Evolutionary conservation across 2,797 vertebrate genomes (phyloP), one percentile per base, ranked within the genome.

Genomic region (Scomberomorus guttatus): DNA sequence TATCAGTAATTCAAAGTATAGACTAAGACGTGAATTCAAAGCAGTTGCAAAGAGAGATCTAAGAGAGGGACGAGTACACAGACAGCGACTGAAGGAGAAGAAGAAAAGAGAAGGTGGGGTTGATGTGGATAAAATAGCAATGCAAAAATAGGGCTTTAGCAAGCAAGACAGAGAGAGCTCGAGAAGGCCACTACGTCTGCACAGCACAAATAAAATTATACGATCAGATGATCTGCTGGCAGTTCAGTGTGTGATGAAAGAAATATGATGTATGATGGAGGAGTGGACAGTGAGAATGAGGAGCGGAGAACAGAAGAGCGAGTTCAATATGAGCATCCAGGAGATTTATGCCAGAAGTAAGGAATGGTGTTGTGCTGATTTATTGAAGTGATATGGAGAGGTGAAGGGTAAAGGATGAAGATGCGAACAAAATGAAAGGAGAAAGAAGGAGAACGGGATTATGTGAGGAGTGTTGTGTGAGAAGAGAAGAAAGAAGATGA

Each of bases 21-120:
- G 57, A 61, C 71, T 46, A 64, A 77, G 67, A 59, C n/a, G 66
- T 73, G 27, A 63, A 77, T 76, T 81, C 72, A 73, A 79, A 78
- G 58, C 50, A 39, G 61, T 44, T 71, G 48, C 3, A 75, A 61
- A 64, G 51, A 14, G 9, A 17, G 29, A 76, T 62, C 72, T 17
- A 29, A 58, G 48, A 70, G 2, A 56, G 50, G 57, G 57, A 58
- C 17, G 24, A 72, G 14, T 17, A 50, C 24, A 67, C n/a, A 37
- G 44, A 44, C 29, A 58, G 37, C 0, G 0, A 84, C 15, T 37
- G 71, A 75, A 66, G 20, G n/a, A 77, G 48, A 60, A 56, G 32
- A 61, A 75, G 59, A 64, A 62, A 75, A 24, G 55, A 78, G 44
- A 63, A 15, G 46, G 6, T 14, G 10, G 11, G 11, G 18, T 4